A percentile compares a stretch with the other conserved stretches of the same genome.
These are phyloP conservation scores for Dicycla oo DNA, from an alignment of 2,888 invertebrate species.

Conservation along the genomic window DNA sequence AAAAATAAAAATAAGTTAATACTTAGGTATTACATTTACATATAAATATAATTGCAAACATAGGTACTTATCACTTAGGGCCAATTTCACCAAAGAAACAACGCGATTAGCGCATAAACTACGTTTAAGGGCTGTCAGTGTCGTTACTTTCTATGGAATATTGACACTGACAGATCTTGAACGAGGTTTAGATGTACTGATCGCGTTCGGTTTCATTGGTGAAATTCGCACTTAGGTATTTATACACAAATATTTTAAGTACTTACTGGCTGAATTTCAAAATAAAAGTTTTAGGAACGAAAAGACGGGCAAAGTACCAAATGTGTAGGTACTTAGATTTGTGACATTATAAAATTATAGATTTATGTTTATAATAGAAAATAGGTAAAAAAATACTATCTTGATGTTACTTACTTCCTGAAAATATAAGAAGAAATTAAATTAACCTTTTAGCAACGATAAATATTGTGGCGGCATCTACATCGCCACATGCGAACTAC, in stretches of 20 bases:
- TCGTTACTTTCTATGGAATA: no score
- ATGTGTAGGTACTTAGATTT: not conserved
- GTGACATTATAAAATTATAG: not conserved
- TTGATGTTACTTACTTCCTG: not conserved
- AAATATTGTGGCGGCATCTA: no score
- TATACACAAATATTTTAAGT: not conserved
- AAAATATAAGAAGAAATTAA: not conserved
- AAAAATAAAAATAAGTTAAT: not conserved
- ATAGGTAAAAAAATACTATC: not conserved
- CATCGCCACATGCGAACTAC: no score
- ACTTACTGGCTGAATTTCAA: not conserved
- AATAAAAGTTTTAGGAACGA: not conserved
- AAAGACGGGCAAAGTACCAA: no score
- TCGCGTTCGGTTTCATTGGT: no score
- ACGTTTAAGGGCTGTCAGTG: no score
- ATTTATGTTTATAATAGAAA: no score
- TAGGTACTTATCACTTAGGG: no score
- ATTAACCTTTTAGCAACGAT: not conserved
- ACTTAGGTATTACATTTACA: not conserved
- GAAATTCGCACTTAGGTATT: not conserved
- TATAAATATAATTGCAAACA: not conserved
- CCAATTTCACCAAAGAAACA: no score
- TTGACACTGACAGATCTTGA: no score
- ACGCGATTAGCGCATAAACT: no score
- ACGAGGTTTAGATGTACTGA: no score